Conservation (phyloP, 2,113 vertebrate species). For the Heterochromis multidens region DNA sequence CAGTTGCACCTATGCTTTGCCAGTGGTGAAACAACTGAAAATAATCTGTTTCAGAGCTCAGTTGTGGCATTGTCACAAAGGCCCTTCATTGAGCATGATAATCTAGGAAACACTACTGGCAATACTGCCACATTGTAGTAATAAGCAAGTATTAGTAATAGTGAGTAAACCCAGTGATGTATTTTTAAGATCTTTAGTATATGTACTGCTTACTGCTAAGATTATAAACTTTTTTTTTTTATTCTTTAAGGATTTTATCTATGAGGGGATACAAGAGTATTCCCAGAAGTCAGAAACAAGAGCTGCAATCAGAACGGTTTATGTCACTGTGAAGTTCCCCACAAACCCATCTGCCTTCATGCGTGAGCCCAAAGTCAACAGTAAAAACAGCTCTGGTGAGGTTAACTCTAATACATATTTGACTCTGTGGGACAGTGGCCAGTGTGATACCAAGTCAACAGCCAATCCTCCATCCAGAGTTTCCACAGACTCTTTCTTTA, state of each 20-base stretch:
- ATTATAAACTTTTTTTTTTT: neutral
- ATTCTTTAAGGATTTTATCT: neutral
- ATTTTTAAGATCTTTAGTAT: neutral
- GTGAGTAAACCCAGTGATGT: neutral
- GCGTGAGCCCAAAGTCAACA: neutral
- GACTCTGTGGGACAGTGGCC: neutral
- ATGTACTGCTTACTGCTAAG: neutral
- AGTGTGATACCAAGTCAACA: fast-evolving
- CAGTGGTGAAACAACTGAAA: too few relatives aligned
- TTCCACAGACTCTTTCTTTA: neutral
- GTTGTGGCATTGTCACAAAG: too few relatives aligned
- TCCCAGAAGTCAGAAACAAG: neutral
- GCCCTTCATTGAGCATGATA: too few relatives aligned
- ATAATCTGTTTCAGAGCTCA: too few relatives aligned
- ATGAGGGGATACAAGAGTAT: neutral
- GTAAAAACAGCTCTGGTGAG: neutral
- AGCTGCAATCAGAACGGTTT: neutral
- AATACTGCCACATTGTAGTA: neutral
- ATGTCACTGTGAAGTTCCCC: neutral
- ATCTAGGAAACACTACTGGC: too few relatives aligned
- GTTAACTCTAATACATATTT: neutral
- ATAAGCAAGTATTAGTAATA: neutral
- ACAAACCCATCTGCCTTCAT: neutral
- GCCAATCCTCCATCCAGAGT: neutral
- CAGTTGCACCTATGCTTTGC: neutral